Percentiles rank a stretch among this genome's conserved stretches.
phyloP scores from a whole-genome alignment of 2,797 vertebrate species.

The Heliangelus exortis region DNA sequence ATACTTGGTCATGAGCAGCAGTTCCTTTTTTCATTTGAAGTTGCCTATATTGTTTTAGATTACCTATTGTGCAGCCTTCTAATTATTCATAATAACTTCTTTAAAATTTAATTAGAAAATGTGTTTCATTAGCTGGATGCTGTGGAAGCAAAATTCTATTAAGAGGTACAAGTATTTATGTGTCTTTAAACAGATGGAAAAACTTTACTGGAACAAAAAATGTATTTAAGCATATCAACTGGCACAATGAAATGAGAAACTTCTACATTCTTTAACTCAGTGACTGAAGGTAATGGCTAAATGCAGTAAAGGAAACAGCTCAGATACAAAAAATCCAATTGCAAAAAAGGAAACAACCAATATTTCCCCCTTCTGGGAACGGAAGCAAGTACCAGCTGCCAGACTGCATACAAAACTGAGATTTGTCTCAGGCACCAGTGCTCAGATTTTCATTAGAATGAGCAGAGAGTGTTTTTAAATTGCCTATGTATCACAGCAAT shows the following conservation, averaged over 20 bases:
- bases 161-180: background rate
- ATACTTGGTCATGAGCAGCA: background rate
- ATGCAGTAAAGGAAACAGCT: background rate
- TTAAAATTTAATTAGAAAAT: background rate
- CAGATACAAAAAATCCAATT: background rate
- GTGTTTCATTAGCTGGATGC: background rate
- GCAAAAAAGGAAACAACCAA: conserved; percentile 46
- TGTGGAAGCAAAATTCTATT: background rate
- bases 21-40: background rate
- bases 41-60: background rate
- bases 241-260: conserved; percentile 56
- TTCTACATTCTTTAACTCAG: conserved; percentile 56
- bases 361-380: background rate
- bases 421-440: background rate
- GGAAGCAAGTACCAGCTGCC: conserved; percentile 7
- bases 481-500: background rate
- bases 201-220: background rate
- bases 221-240: conserved; percentile 4
- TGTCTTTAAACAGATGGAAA: background rate
- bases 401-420: background rate
- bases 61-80: background rate
- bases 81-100: background rate
- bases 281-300: conserved; percentile 17
- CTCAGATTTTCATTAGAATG: background rate
- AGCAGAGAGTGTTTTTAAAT: background rate